Base-by-base conservation (phyloP, 2,113 vertebrate species). In the Melanostigma gelatinosum region DNA sequence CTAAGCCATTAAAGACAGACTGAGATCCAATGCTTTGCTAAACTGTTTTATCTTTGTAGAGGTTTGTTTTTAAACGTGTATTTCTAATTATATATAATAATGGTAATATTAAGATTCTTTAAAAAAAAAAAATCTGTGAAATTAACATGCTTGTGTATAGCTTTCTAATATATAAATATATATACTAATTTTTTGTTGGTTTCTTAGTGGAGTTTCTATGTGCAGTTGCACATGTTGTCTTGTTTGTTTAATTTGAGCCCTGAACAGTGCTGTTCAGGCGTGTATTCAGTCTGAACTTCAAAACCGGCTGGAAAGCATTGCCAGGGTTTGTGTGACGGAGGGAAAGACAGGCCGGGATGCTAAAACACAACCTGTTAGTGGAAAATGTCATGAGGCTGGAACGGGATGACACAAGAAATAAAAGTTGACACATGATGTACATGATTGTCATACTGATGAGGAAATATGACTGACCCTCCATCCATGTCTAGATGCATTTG, bases 111-210 rank as follows among this genome's bases (percentile, higher is more conserved):
- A 98, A 98, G 97, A 97, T 97, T 97, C 97, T 99, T 98, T 95
- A 94, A 96, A 97, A 93, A 95, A 97, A 97, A 97, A 97, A 97
- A 97, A 98, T 98, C 97, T 98, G 98, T 99, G 97, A 99, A 99
- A 98, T 99, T 98, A 99, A 99, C 97, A 99, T 98, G 97, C 97
- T 99, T 99, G 98, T 99, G 97, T 98, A 99, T 99, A 99, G 97
- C 98, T 99, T 98, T 99, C 97, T 98, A 98, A 99, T 96, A 96
- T 96, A 95, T 95, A 94, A 94, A 95, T 95, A 94, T 95, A 95
- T 95, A 94, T 95, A 93, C 95, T 95, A 96, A 97, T 96, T 96
- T 1, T 96, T 96, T 90, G 86, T 92, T 93, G 90, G 88, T 97
- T 97, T 97, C 96, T 96, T 97, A 96, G 96, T 94, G 96, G 96